These are phyloP conservation scores for Psittacula derbiana DNA, from an alignment of 2,797 vertebrate genomes.

Conservation along the genomic window DNA sequence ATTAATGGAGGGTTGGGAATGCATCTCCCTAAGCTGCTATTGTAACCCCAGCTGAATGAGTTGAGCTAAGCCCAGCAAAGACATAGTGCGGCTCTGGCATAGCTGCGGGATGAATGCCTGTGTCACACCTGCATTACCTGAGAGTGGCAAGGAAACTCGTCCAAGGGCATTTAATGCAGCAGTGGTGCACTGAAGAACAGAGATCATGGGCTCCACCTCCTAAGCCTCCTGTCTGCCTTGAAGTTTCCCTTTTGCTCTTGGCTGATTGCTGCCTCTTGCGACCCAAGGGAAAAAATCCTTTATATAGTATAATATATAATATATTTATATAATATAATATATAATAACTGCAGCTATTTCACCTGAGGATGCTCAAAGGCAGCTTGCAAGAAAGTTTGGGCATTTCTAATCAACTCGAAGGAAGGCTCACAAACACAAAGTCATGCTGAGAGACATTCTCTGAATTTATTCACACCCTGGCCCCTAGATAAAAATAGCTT, in stretches of 20 bases:
- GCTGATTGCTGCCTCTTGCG: accelerated
- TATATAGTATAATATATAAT: neutral
- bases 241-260: neutral
- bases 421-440: constrained; percentile 33
- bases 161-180: neutral
- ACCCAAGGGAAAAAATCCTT: neutral
- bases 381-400: neutral
- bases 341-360: neutral
- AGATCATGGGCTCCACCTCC: neutral
- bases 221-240: neutral
- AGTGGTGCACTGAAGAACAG: neutral
- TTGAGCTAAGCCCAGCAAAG: neutral
- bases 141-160: neutral
- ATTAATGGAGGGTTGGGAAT: neutral
- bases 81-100: accelerated
- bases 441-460: constrained; percentile 48
- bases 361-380: constrained; percentile 11
- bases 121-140: neutral
- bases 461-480: constrained; percentile 63
- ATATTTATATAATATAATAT: too few species aligned
- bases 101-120: neutral
- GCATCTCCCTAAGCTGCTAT: neutral
- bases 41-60: neutral
- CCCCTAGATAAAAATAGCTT: constrained; percentile 65
- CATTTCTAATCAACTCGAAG: constrained; percentile 4